Conservation (phyloP, 1,140 invertebrate species). For the Habropoda laboriosa region DNA sequence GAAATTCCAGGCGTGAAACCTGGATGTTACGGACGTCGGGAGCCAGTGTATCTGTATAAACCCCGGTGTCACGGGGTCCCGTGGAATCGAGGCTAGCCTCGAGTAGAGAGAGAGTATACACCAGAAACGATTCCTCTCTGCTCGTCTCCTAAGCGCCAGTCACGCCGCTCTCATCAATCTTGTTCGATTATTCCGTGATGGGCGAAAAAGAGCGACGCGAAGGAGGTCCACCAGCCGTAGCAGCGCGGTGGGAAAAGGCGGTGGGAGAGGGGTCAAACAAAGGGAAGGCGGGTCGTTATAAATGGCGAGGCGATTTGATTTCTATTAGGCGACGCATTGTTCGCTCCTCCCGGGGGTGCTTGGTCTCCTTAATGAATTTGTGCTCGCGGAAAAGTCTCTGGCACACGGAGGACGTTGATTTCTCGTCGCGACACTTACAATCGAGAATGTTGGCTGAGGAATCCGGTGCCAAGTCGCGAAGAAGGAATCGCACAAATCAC, state of each 20-base stretch:
- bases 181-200: conserved; percentile 82
- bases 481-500: conserved; percentile 35
- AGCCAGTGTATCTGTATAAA: conserved; percentile 30
- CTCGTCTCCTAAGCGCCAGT: conserved; percentile 68
- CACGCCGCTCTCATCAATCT: conserved; percentile 81
- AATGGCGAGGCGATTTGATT: conserved; percentile 79
- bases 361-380: conserved; percentile 60
- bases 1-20: conserved; percentile 66
- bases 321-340: conserved; percentile 79
- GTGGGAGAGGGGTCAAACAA: conserved; percentile 34
- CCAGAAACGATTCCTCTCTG: conserved; percentile 37
- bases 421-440: too few species aligned
- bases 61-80: conserved; percentile 11
- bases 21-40: conserved; percentile 70
- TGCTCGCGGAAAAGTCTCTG: conserved; percentile 34
- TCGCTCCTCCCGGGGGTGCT: conserved; percentile 61
- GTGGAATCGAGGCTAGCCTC: neutral
- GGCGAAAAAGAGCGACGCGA: conserved; percentile 73
- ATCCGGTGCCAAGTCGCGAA: neutral
- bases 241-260: conserved; percentile 29
- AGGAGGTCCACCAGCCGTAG: conserved; percentile 13
- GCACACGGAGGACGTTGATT: conserved; percentile 41
- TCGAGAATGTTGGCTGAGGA: too few species aligned
- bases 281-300: conserved; percentile 71
- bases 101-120: neutral